Conservation (phyloP, 2,888 invertebrate species). For the Galerucella calmariensis region DNA sequence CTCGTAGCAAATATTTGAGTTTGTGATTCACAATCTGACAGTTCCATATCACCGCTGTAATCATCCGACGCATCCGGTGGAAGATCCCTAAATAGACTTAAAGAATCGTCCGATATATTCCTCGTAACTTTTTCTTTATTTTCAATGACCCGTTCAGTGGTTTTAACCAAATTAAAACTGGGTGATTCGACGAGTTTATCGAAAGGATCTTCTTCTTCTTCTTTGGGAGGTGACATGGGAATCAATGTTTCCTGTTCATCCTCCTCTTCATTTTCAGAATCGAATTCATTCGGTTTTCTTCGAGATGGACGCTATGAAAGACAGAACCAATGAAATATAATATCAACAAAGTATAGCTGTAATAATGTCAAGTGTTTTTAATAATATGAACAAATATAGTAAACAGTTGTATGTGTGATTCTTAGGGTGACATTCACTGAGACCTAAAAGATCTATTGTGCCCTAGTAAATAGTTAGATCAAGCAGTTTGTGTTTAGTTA, state of each 20-base stretch:
- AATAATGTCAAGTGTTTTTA: too few species aligned
- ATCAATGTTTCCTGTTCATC: constrained; percentile 53
- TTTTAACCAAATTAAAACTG: constrained; percentile 66
- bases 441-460: too few species aligned
- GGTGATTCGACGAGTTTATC: constrained; percentile 67
- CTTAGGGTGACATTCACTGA: too few species aligned
- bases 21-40: constrained; percentile 72
- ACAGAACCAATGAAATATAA: constrained; percentile 10
- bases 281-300: constrained; percentile 41
- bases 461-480: too few species aligned
- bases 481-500: too few species aligned
- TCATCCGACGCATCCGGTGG: constrained; percentile 64
- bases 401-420: too few species aligned
- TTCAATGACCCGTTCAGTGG: constrained; percentile 38
- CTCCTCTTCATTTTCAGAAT: constrained; percentile 57
- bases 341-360: neutral
- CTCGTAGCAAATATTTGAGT: constrained; percentile 50
- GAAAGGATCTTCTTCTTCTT: constrained; percentile 64
- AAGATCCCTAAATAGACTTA: constrained; percentile 63
- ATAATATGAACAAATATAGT: too few species aligned
- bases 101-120: constrained; percentile 61
- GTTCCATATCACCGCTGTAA: constrained; percentile 70
- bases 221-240: constrained; percentile 31
- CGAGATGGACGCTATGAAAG: constrained; percentile 4
- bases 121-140: constrained; percentile 50